Conservation (phyloP, 1,140 invertebrate genomes). For the Tribolium madens region DNA sequence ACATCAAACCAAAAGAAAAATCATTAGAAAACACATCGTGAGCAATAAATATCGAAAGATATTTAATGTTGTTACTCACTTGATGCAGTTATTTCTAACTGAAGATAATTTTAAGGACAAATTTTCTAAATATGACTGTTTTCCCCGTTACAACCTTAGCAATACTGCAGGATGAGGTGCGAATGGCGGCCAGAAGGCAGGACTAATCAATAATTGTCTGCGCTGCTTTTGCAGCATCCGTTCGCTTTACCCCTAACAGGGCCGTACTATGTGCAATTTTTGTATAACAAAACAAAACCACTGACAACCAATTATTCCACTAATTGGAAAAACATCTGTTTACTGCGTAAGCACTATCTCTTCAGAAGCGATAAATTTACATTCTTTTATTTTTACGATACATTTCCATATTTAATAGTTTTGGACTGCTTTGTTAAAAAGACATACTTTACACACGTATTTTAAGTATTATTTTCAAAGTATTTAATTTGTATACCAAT, state of each 20-base stretch:
- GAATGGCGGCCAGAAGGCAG: constrained; percentile 39
- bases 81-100: not conserved
- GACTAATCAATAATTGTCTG: constrained; percentile 45
- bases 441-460: too few species aligned
- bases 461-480: too few species aligned
- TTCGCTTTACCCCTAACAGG: constrained; percentile 17
- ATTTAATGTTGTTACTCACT: constrained; percentile 35
- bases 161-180: constrained; percentile 40
- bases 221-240: constrained; percentile 44
- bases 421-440: too few species aligned
- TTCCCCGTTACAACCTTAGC: constrained; percentile 17
- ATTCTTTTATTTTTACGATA: too few species aligned
- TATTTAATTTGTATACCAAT: too few species aligned
- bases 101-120: not conserved
- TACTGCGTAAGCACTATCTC: too few species aligned
- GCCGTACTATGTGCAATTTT: constrained; percentile 29
- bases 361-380: too few species aligned
- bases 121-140: constrained; percentile 7
- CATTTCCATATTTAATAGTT: too few species aligned
- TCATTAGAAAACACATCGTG: not conserved
- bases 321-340: not conserved
- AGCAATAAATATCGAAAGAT: constrained; percentile 22
- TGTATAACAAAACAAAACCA: not conserved
- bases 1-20: not conserved
- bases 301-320: not conserved